Base-by-base conservation (phyloP, 1,140 invertebrate species). In the Caenorhabditis briggsae region DNA sequence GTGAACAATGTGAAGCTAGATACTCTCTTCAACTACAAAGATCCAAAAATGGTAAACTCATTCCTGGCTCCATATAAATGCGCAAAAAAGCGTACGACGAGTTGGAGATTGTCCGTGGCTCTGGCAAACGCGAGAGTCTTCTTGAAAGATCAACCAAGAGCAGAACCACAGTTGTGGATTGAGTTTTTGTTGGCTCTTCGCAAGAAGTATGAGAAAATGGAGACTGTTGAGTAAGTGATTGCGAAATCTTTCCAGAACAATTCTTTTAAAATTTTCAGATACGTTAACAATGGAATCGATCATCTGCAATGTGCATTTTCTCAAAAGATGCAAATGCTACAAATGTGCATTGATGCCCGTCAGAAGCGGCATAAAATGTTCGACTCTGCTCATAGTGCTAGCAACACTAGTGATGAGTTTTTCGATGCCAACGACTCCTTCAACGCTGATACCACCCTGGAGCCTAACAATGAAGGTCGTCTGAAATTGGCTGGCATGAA, bases 311-410 rank as follows among this genome's bases (percentile, higher is more conserved):
- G 70, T n/a, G 25, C 18, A 20, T 78, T 78, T n/a, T 78, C 70
- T 8, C 70, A 78, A 53, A 78, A 78, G n/a, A 78, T 78, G 70
- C 70, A 78, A 50, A 78, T 78, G 70, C 70, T 78, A 0, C 70
- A 78, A 14, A 43, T 78, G 33, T 78, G 70, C n/a, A 53, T 78
- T 43, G 70, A 78, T 23, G 70, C 70, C 23, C 70, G 70, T 11
- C 46, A 25, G n/a, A 78, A 78, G n/a, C 70, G 70, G 11, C 70
- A 78, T n/a, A 50, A 23, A 14, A 78, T 78, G 46, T 50, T 78
- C 18, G 70, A 78, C 46, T 23, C 70, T 2, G 46, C 65, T 46
- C 65, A 78, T n/a, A 78, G 7, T 14, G n/a, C 46, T 14, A 50
- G 53, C 33, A 33, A 33, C 33, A 33, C 33, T 23, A 12, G 46